These are phyloP conservation scores for Eonycteris spelaea DNA, from an alignment of 2,113 vertebrate genomes.

Conservation along the genomic window DNA sequence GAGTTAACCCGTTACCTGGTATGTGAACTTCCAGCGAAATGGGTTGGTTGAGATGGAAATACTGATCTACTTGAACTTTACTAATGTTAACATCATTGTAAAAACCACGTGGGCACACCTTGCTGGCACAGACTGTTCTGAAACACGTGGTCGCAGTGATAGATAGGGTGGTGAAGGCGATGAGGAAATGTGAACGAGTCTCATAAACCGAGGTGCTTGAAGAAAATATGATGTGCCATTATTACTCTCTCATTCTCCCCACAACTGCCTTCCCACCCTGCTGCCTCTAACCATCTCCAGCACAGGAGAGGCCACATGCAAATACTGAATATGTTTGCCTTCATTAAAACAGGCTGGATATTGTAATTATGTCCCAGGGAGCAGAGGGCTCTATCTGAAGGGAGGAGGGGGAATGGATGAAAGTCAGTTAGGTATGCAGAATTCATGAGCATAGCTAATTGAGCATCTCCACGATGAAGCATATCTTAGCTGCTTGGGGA, in stretches of 20 bases:
- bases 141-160: rapidly evolving
- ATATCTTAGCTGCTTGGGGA: background rate
- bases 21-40: background rate
- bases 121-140: background rate
- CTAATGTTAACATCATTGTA: background rate
- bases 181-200: background rate
- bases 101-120: background rate
- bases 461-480: background rate
- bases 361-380: slow-evolving; percentile 38
- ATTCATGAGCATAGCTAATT: slow-evolving; percentile 36
- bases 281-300: background rate
- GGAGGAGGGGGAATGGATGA: background rate
- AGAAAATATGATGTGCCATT: background rate
- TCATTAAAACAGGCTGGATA: slow-evolving; percentile 44
- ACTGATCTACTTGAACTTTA: background rate
- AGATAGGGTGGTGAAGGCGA: background rate
- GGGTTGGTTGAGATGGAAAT: background rate
- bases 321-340: slow-evolving; percentile 38
- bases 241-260: background rate
- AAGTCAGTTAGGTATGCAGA: slow-evolving; percentile 1
- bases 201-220: background rate
- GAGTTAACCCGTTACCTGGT: background rate
- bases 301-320: background rate
- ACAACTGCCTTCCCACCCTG: background rate
- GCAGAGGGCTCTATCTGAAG: slow-evolving; percentile 20